Evolutionary conservation across 2,888 invertebrate genomes (phyloP).

Genomic region (Dryomyza anilis): DNA sequence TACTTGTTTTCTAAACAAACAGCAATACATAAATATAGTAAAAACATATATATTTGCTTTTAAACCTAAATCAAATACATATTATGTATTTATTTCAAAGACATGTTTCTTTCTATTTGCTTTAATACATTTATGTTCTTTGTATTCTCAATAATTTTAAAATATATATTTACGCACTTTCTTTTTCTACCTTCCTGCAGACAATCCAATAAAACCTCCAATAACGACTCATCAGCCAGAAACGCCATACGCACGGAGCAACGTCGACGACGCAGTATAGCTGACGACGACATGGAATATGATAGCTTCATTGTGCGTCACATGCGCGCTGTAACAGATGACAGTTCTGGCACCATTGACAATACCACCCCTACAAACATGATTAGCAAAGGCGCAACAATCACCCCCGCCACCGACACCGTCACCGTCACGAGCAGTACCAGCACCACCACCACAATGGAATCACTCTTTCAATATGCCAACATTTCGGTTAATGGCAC

Average conservation of each 20-base stretch:
- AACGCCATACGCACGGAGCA: not conserved
- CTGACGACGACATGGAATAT: constrained; percentile 32
- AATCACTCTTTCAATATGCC: not conserved
- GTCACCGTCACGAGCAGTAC: no score
- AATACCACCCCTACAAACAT: not conserved
- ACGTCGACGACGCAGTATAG: constrained; percentile 29
- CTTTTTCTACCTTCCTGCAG: constrained; percentile 25
- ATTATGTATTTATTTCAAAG: no score
- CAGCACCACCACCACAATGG: no score
- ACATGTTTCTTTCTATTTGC: no score
- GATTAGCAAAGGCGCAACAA: not conserved
- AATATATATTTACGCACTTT: not conserved
- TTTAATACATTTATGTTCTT: not conserved
- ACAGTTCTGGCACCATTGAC: not conserved
- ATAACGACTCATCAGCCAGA: constrained; percentile 11
- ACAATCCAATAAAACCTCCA: constrained; percentile 35
- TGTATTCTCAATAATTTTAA: not conserved
- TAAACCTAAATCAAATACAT: no score
- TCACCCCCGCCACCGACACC: no score
- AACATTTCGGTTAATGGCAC: constrained; percentile 48
- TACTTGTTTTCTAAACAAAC: no score
- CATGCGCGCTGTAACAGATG: constrained; percentile 38
- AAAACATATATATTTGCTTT: no score
- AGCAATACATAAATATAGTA: not conserved
- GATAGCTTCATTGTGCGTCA: constrained; percentile 49